Base-by-base conservation (phyloP, 2,797 vertebrate genomes). In the Kryptopterus vitreolus region DNA sequence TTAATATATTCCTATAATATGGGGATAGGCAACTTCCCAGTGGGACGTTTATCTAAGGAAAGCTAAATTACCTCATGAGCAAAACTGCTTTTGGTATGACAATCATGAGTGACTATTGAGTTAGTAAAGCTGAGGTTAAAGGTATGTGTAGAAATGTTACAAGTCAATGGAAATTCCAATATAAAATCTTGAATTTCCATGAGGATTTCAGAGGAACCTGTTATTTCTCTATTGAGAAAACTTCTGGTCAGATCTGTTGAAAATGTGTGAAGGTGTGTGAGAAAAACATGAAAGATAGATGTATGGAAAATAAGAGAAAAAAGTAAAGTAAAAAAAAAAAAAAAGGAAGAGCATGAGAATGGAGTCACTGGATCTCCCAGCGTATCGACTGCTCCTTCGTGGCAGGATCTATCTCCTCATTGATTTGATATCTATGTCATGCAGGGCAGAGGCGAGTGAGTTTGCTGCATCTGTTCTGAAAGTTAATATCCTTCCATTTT, bases 401-500 rank as follows among this genome's bases (percentile, higher is more conserved):
- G 82, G 77, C 29, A 35, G 74, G 76, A 77, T 84, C 74, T 86
- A 79, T 78, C 86, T 76, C 84, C 81, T 35, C 81, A 91, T 90
- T 63, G 89, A 90, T 90, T 81, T 31, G 29, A 82, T 82, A 88
- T 82, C 85, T 79, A 76, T 83, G 85, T 86, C 81, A 82, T 71
- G 82, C 63, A 83, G 83, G 82, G 73, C 31, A 50, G 83, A 63
- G 29, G 62, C 68, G 78, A 43, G 83, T 33, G 69, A 81, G 82
- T 75, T 81, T 33, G 78, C 71, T 68, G 68, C 61, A 50, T 81
- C 70, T 72, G 79, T 62, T 75, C 79, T 82, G 82, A 85, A 84
- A 88, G 86, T 83, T 83, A 81, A 81, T 66, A 84, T 89, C 80
- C 86, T 89, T 86, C 10, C 71, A 87, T 88, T 90, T 85, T 86